These are phyloP conservation scores for Drosophila paulistorum DNA, from an alignment of 1,140 invertebrate genomes.

Conservation along the genomic window DNA sequence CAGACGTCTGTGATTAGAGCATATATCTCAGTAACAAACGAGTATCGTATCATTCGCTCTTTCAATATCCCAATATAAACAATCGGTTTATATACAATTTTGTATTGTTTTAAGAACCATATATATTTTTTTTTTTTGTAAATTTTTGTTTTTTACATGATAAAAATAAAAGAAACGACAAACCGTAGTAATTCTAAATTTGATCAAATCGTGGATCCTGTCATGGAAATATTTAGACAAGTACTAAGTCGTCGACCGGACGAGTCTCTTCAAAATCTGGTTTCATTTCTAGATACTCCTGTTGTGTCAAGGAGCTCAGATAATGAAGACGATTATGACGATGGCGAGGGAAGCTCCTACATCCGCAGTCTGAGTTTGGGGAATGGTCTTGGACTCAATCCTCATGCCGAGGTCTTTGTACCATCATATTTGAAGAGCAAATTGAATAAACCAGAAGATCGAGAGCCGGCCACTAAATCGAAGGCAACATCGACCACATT, in stretches of 20 bases:
- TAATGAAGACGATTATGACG: background rate
- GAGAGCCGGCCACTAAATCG: conserved; percentile 10
- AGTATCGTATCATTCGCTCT: background rate
- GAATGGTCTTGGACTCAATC: conserved; percentile 48
- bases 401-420: conserved; percentile 60
- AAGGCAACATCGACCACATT: conserved; percentile 49
- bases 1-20: background rate
- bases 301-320: background rate
- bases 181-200: conserved; percentile 48
- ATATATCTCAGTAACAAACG: background rate
- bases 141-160: conserved; percentile 33
- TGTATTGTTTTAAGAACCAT: conserved; percentile 36
- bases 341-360: background rate
- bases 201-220: background rate
- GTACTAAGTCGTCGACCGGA: background rate
- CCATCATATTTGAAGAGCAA: conserved; percentile 37
- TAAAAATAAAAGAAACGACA: background rate
- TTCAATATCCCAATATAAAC: conserved; percentile 1
- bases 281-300: background rate
- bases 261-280: background rate
- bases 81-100: conserved; percentile 27
- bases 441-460: background rate
- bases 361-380: background rate
- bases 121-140: conserved; percentile 68
- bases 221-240: conserved; percentile 5